These are phyloP conservation scores for Gobius niger DNA, from an alignment of 2,113 vertebrate genomes.

Conservation along the genomic window DNA sequence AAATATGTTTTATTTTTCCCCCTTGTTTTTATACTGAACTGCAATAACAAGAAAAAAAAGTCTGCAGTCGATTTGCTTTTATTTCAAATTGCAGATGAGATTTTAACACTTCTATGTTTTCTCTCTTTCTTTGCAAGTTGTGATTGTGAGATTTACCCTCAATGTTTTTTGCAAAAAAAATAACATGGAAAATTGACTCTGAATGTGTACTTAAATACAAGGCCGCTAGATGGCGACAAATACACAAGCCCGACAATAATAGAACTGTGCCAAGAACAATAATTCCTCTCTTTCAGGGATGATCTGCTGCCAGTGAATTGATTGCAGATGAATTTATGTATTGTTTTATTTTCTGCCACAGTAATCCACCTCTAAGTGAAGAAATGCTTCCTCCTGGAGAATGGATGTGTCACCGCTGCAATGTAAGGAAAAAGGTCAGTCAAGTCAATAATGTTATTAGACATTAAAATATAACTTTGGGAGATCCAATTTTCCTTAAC, in stretches of 20 bases:
- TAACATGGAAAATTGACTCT: not conserved
- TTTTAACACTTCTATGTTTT: not conserved
- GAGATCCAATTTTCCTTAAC: too few relatives aligned
- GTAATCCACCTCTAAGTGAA: slow-evolving; percentile 96
- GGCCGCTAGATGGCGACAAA: slow-evolving; percentile 38
- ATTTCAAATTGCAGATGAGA: too few relatives aligned
- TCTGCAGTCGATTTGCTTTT: too few relatives aligned
- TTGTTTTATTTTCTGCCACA: slow-evolving; percentile 42
- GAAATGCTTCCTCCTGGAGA: slow-evolving; percentile 98
- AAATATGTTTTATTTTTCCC: too few relatives aligned
- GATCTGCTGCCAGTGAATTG: too few relatives aligned
- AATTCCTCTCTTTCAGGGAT: too few relatives aligned
- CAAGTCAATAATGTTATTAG: not conserved
- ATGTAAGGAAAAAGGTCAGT: slow-evolving; percentile 91
- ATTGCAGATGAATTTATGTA: not conserved
- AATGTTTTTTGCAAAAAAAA: not conserved
- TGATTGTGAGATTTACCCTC: not conserved
- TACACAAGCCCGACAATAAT: too few relatives aligned
- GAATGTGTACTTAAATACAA: not conserved
- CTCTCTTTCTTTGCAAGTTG: not conserved
- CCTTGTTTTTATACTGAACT: too few relatives aligned
- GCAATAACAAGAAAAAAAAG: too few relatives aligned
- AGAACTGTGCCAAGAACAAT: too few relatives aligned
- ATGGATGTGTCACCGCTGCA: slow-evolving; percentile 99
- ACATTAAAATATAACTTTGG: not conserved